Conservation (phyloP, 2,113 vertebrate species). For the Odocoileus virginianus region DNA sequence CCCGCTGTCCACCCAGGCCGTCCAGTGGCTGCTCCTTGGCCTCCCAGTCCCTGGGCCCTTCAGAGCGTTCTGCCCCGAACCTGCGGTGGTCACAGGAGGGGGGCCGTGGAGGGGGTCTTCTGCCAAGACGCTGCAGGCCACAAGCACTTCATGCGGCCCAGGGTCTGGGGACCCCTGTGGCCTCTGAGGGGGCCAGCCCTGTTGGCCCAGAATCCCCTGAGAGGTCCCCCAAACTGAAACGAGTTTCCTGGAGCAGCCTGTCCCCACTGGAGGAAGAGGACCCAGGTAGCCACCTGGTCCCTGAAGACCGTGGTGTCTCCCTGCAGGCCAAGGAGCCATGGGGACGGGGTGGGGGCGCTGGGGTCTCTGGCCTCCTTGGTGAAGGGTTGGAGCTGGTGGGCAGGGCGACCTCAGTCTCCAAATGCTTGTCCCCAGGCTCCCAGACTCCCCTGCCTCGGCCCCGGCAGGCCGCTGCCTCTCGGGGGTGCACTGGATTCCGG, state of each 20-base stretch:
- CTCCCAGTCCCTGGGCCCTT: background rate
- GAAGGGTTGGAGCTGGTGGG: background rate
- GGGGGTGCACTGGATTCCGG: background rate
- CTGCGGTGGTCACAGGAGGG: background rate
- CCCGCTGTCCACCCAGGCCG: background rate
- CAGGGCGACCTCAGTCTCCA: background rate
- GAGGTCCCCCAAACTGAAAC: background rate
- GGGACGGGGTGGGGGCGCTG: background rate
- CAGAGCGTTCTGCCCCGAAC: background rate
- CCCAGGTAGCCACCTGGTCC: background rate
- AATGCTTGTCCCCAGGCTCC: too few relatives aligned
- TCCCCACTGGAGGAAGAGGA: background rate
- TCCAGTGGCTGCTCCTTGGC: too few relatives aligned
- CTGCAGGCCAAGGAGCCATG: background rate
- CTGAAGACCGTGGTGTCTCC: background rate
- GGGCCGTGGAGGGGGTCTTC: rapidly evolving
- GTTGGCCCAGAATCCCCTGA: background rate
- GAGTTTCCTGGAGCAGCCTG: background rate
- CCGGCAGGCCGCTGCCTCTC: background rate
- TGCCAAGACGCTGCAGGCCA: rapidly evolving
- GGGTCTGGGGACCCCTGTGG: background rate
- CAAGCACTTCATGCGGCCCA: rapidly evolving
- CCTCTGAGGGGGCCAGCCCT: background rate
- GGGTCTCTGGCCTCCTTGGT: background rate
- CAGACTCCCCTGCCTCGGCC: background rate